These are phyloP conservation scores for Odocoileus virginianus DNA, from an alignment of 2,113 vertebrate genomes.

Conservation along the genomic window DNA sequence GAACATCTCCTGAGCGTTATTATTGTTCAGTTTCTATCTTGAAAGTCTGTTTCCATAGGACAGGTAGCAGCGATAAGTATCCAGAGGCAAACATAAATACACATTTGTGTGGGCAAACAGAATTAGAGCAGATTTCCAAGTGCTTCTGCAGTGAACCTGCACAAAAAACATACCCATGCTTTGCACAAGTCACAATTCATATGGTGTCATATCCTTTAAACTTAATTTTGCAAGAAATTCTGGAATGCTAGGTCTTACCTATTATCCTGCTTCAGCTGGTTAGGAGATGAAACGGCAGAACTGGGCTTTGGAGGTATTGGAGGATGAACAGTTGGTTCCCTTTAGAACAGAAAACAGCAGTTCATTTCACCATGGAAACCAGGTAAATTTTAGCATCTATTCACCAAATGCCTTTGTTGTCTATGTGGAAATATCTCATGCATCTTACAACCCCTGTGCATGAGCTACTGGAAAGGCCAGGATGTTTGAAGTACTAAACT, in stretches of 20 bases:
- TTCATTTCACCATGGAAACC: conserved; percentile 29
- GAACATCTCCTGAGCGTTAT: not conserved
- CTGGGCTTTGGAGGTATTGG: conserved; percentile 65
- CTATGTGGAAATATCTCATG: not conserved
- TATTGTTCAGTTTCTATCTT: not conserved
- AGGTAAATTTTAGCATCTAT: not conserved
- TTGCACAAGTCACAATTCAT: not conserved
- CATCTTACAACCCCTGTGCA: not conserved
- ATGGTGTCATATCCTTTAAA: not conserved
- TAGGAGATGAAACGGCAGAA: conserved; percentile 43
- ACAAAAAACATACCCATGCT: not conserved
- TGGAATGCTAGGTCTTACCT: conserved; percentile 47
- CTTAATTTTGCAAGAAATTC: not conserved
- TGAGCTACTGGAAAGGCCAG: not conserved
- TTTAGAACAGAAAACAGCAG: conserved; percentile 55
- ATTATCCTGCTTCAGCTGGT: not conserved
- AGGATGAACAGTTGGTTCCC: conserved; percentile 51
- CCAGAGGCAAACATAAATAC: not conserved
- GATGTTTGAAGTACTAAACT: not conserved
- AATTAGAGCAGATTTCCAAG: not conserved
- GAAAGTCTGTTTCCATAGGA: not conserved
- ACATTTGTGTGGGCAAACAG: not conserved
- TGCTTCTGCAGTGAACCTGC: not conserved
- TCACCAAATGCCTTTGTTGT: not conserved
- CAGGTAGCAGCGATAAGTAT: not conserved